Conservation (phyloP, 2,888 invertebrate genomes). For the Napeogenes sylphis region DNA sequence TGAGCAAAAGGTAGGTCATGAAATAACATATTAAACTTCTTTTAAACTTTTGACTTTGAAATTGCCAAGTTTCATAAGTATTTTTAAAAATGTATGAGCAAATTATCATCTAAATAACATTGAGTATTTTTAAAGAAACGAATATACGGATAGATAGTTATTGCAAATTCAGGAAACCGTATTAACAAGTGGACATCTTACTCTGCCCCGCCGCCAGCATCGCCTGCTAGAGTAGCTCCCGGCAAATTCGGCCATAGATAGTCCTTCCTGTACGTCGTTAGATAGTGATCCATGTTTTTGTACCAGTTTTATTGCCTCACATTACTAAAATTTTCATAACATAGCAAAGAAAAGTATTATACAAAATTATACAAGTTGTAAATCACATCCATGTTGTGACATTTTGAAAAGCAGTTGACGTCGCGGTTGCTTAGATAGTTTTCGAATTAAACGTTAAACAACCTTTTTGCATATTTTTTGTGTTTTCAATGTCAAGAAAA, state of each 20-base stretch:
- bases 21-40: too few relatives aligned
- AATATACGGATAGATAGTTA: too few relatives aligned
- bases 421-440: conserved; percentile 8
- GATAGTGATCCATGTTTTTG: conserved; percentile 76
- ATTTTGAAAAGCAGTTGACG: conserved; percentile 15
- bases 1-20: too few relatives aligned
- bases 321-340: conserved; percentile 28
- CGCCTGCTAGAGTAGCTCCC: conserved; percentile 35
- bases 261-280: conserved; percentile 80
- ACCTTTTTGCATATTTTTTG: neutral
- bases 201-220: conserved; percentile 39
- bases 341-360: conserved; percentile 9
- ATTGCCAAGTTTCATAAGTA: too few relatives aligned
- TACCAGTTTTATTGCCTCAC: conserved; percentile 25
- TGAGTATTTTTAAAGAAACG: too few relatives aligned
- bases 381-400: conserved; percentile 21
- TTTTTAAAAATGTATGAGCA: too few relatives aligned
- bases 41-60: too few relatives aligned
- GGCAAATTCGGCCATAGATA: conserved; percentile 79
- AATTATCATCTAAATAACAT: too few relatives aligned
- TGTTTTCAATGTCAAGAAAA: too few relatives aligned
- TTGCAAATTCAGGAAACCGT: too few relatives aligned
- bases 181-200: conserved; percentile 38
- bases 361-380: conserved; percentile 7
- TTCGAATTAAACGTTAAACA: neutral